Percentiles rank a stretch among this genome's conserved stretches.
Conservation (phyloP, 2,797 vertebrate species). For the Gobionotothen gibberifrons region DNA sequence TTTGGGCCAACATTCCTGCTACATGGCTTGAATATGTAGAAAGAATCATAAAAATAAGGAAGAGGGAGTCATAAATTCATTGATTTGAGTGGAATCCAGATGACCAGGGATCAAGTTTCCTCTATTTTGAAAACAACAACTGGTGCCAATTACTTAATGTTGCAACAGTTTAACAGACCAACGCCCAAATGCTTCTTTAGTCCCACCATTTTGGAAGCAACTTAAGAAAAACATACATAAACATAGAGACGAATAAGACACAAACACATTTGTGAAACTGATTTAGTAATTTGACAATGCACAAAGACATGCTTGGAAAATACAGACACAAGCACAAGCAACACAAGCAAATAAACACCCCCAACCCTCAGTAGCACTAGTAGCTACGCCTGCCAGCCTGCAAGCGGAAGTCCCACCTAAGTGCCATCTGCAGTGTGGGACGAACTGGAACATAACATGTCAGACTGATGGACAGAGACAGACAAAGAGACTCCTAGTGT, state of each 20-base stretch:
- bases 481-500: conserved; percentile 10
- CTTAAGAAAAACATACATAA: background rate
- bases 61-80: conserved; percentile 8
- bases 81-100: background rate
- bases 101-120: background rate
- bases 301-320: background rate
- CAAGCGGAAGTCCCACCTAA: background rate
- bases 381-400: background rate
- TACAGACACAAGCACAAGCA: background rate
- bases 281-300: background rate
- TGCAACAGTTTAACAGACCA: conserved; percentile 10
- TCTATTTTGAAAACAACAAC: background rate
- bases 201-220: background rate
- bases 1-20: conserved; percentile 38
- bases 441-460: conserved; percentile 10
- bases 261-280: background rate
- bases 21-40: background rate
- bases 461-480: conserved; percentile 20
- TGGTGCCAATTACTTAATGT: background rate
- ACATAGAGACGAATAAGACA: background rate
- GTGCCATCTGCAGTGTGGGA: conserved; percentile 18
- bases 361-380: background rate
- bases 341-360: conserved; percentile 1
- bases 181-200: background rate
- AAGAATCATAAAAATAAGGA: conserved; percentile 18